A percentile compares a stretch with the other conserved stretches of the same genome.
phyloP scores from a whole-genome alignment of 1,140 invertebrate species.

The Calephelis virginiensis region DNA sequence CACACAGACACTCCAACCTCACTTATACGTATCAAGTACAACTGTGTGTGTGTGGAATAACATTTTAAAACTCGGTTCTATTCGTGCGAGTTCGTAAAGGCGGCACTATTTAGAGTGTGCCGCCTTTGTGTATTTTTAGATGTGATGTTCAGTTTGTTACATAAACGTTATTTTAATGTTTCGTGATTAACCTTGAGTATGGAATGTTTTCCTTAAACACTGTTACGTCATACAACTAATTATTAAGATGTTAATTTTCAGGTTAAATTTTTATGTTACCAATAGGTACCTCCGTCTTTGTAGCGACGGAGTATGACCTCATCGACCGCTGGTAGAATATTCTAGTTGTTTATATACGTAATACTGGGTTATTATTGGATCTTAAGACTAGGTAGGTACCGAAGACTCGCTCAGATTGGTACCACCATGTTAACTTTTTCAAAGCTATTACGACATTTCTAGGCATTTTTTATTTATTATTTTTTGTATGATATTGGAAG shows the following conservation, averaged over 20 bases:
- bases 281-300: too few relatives aligned
- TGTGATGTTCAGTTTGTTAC: slow-evolving; percentile 50
- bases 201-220: slow-evolving; percentile 2
- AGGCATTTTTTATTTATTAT: too few relatives aligned
- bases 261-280: too few relatives aligned
- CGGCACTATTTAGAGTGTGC: slow-evolving; percentile 10
- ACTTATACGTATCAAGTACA: slow-evolving; percentile 43
- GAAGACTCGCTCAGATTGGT: too few relatives aligned
- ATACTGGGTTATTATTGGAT: too few relatives aligned
- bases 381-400: too few relatives aligned
- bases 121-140: slow-evolving; percentile 61
- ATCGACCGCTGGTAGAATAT: too few relatives aligned
- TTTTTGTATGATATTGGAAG: too few relatives aligned
- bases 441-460: too few relatives aligned
- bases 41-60: slow-evolving; percentile 17
- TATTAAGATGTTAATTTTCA: background rate
- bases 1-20: slow-evolving; percentile 56
- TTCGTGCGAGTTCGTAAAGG: slow-evolving; percentile 40
- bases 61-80: slow-evolving; percentile 24
- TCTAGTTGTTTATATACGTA: too few relatives aligned
- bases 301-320: too few relatives aligned
- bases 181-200: slow-evolving; percentile 23
- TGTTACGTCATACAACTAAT: background rate
- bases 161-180: slow-evolving; percentile 32
- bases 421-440: too few relatives aligned